These are phyloP conservation scores for Sparidentex hasta DNA, from an alignment of 2,797 vertebrate species.

Conservation along the genomic window DNA sequence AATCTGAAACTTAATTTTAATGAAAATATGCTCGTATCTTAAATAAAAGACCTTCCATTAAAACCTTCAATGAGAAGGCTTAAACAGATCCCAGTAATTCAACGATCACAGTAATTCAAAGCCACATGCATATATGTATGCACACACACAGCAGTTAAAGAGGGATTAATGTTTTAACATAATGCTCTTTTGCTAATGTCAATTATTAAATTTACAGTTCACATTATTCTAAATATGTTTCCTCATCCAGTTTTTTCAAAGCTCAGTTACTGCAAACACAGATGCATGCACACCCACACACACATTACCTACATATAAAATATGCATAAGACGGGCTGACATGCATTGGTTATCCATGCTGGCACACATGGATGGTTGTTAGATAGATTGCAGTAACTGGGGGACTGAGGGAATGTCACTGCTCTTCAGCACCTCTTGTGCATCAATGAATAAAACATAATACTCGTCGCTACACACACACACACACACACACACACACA, in stretches of 20 bases:
- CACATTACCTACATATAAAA: slow-evolving; percentile 27
- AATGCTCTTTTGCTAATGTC: slow-evolving; percentile 42
- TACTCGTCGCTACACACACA: slow-evolving; percentile 15
- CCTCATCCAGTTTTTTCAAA: slow-evolving; percentile 11
- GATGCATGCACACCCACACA: slow-evolving; percentile 6
- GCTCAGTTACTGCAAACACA: slow-evolving; percentile 1
- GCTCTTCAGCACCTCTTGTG: slow-evolving; percentile 45
- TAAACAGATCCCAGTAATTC: slow-evolving; percentile 14
- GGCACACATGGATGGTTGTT: slow-evolving; percentile 44
- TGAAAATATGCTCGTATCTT: neutral
- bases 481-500: neutral
- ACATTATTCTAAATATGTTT: slow-evolving; percentile 19
- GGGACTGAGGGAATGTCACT: slow-evolving; percentile 37
- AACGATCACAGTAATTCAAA: slow-evolving; percentile 11
- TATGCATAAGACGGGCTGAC: slow-evolving; percentile 29
- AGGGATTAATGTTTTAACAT: slow-evolving; percentile 50
- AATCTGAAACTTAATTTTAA: neutral
- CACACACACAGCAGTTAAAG: slow-evolving; percentile 19
- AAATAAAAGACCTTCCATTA: neutral
- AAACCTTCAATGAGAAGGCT: slow-evolving; percentile 2
- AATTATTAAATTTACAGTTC: slow-evolving; percentile 46
- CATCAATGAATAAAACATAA: slow-evolving; percentile 62
- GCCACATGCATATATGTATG: slow-evolving; percentile 31
- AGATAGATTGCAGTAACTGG: slow-evolving; percentile 52
- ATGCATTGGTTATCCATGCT: slow-evolving; percentile 19